Percentiles rank a stretch among this genome's conserved stretches.
phyloP scores from a whole-genome alignment of 2,888 invertebrate genomes.

The Pteria penguin region DNA sequence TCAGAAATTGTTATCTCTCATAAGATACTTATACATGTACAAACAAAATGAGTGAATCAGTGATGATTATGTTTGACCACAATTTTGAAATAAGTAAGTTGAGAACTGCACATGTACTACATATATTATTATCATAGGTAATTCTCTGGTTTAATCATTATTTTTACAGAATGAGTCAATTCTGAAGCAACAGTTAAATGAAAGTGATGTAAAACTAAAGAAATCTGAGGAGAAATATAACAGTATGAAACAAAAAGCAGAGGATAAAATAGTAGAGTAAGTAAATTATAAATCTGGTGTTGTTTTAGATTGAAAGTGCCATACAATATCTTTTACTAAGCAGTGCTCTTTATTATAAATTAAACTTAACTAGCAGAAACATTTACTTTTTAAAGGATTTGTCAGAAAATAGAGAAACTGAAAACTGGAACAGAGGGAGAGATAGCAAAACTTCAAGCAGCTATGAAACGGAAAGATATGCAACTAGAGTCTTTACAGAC shows the following conservation, averaged over 20 bases:
- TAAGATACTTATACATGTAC: no score
- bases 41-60: no score
- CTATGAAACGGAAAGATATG: constrained; percentile 92
- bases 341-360: no score
- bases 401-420: constrained; percentile 88
- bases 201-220: constrained; percentile 87
- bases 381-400: constrained; percentile 84
- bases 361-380: no score
- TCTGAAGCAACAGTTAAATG: constrained; percentile 83
- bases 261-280: constrained; percentile 91
- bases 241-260: constrained; percentile 91
- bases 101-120: no score
- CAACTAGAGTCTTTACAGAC: constrained; percentile 90
- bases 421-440: constrained; percentile 87
- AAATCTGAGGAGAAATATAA: constrained; percentile 91
- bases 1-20: no score
- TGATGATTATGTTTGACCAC: no score
- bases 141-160: no score
- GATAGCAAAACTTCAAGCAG: constrained; percentile 90
- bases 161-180: constrained; percentile 87
- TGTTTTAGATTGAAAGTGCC: no score
- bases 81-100: no score
- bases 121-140: no score
- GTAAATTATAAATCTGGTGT: constrained; percentile 7
- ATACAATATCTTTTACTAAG: no score